Percentiles rank a stretch among this genome's conserved stretches.
Evolutionary conservation across 2,888 invertebrate genomes (phyloP).

Genomic region (Tenthredo distinguenda): DNA sequence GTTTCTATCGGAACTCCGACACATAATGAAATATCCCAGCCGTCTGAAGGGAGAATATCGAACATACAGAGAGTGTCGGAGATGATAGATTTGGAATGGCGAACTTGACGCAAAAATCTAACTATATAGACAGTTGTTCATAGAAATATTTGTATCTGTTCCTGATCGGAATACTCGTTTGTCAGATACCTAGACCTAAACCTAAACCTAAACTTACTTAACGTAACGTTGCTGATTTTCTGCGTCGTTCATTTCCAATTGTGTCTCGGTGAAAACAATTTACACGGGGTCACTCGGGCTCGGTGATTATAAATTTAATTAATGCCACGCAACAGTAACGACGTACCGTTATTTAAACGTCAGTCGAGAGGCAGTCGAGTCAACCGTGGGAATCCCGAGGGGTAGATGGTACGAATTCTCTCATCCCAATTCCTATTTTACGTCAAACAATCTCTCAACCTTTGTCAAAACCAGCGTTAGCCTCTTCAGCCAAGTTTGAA

Average conservation of each 20-base stretch:
- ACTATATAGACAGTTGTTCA: not conserved
- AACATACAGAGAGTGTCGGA: not conserved
- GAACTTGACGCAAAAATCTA: not conserved
- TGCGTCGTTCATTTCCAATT: slow-evolving; percentile 26
- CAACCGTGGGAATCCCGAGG: slow-evolving; percentile 51
- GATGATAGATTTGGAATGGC: not conserved
- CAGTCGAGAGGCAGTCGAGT: slow-evolving; percentile 47
- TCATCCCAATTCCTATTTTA: slow-evolving; percentile 23
- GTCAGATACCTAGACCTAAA: not conserved
- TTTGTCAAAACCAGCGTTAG: slow-evolving; percentile 37
- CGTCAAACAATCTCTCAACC: slow-evolving; percentile 36
- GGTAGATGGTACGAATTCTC: slow-evolving; percentile 41
- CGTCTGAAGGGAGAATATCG: not conserved
- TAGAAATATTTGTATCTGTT: not conserved
- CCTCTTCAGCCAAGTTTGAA: not conserved
- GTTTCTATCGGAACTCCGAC: not conserved
- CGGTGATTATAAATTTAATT: slow-evolving; percentile 48
- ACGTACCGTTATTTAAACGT: slow-evolving; percentile 46
- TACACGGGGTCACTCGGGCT: slow-evolving; percentile 36
- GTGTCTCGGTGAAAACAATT: slow-evolving; percentile 38
- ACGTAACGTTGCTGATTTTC: slow-evolving; percentile 1
- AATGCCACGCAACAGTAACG: slow-evolving; percentile 49
- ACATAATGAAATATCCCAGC: not conserved
- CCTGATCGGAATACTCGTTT: not conserved
- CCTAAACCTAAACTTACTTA: not conserved